Evolutionary conservation across 1,140 invertebrate species (phyloP).

Genomic region (Anastatus disparis): DNA sequence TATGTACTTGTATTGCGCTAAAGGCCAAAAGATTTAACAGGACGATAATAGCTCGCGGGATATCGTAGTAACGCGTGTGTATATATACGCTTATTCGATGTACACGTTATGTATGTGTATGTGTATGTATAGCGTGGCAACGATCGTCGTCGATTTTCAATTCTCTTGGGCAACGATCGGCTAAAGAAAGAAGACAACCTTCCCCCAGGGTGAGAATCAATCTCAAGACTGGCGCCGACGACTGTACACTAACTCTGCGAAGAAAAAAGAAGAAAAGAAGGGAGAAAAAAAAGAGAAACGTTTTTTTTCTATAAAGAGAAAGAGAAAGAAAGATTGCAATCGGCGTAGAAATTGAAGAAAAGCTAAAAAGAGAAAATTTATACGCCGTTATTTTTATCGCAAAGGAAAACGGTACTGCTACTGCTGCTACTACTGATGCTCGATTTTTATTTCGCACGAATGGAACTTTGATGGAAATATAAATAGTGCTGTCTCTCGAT

Average conservation of each 20-base stretch:
- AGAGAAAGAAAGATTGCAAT: slow-evolving; percentile 11
- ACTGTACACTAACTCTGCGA: not conserved
- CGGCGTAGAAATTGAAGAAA: not conserved
- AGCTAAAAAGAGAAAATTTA: not conserved
- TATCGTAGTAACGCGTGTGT: slow-evolving; percentile 20
- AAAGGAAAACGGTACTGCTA: not conserved
- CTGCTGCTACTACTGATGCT: no score
- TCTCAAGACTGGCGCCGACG: slow-evolving; percentile 18
- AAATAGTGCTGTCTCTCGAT: slow-evolving; percentile 16
- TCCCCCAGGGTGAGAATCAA: slow-evolving; percentile 47
- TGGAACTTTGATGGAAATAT: slow-evolving; percentile 23
- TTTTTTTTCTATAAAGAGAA: no score
- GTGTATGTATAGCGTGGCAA: no score
- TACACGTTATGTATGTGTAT: no score
- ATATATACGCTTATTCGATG: no score
- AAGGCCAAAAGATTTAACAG: slow-evolving; percentile 50
- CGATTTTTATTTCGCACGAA: slow-evolving; percentile 14
- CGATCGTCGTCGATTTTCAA: slow-evolving; percentile 35
- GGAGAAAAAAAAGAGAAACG: not conserved
- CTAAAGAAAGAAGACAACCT: slow-evolving; percentile 40
- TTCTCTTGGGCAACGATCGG: slow-evolving; percentile 15
- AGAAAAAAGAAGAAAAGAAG: not conserved
- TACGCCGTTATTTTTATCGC: slow-evolving; percentile 26
- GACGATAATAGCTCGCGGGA: slow-evolving; percentile 52
- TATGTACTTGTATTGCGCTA: slow-evolving; percentile 14